phyloP scores from a whole-genome alignment of 1,140 invertebrate species.

The Drosophila suzukii region DNA sequence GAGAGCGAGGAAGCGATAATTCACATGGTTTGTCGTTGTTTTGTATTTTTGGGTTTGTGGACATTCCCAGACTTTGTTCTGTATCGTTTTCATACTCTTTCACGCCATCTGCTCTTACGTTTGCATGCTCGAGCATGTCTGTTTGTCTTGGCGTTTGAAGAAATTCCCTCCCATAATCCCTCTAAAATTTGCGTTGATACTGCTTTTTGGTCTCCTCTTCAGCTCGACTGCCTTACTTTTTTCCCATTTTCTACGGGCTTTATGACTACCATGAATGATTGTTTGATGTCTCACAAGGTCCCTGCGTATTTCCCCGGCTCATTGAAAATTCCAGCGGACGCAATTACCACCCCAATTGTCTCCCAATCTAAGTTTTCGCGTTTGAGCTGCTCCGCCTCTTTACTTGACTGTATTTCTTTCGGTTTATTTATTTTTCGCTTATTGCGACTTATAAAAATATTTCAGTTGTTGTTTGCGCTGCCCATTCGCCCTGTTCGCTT shows the following conservation, averaged over 20 bases:
- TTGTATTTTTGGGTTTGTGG: conserved; percentile 6
- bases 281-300: conserved; percentile 45
- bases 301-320: conserved; percentile 29
- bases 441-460: conserved; percentile 75
- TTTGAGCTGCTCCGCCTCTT: conserved; percentile 12
- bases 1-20: conserved; percentile 13
- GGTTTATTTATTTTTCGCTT: conserved; percentile 72
- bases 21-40: conserved; percentile 40
- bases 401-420: conserved; percentile 12
- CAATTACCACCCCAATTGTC: conserved; percentile 74
- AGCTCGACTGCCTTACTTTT: conserved; percentile 13
- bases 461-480: conserved; percentile 28
- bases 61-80: conserved; percentile 30
- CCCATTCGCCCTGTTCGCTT: conserved; percentile 30
- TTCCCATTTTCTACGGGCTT: conserved; percentile 18
- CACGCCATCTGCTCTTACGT: conserved; percentile 27
- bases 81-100: conserved; percentile 2
- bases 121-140: conserved; percentile 36
- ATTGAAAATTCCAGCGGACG: conserved; percentile 56
- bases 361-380: conserved; percentile 37
- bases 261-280: conserved; percentile 43
- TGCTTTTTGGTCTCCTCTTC: conserved; percentile 11
- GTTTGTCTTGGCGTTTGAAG: conserved; percentile 16
- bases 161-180: not conserved
- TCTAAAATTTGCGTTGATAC: conserved; percentile 47